phyloP scores from a whole-genome alignment of 2,888 invertebrate species.

The Tenthredo amoena region DNA sequence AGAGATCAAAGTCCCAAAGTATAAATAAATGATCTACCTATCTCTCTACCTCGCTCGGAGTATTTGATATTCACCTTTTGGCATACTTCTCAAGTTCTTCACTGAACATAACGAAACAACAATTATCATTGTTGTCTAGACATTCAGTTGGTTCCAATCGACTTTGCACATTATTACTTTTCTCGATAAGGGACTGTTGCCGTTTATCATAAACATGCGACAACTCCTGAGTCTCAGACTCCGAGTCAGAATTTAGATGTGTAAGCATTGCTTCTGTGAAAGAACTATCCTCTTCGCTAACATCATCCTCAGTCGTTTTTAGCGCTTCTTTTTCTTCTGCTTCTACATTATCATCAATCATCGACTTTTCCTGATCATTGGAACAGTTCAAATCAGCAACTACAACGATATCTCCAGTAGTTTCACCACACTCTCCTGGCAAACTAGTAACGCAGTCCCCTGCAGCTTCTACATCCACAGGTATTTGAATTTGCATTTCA shows the following conservation, averaged over 20 bases:
- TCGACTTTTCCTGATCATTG: not conserved
- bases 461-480: not conserved
- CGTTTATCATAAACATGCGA: not conserved
- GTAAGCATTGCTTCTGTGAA: not conserved
- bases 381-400: not conserved
- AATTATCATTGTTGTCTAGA: constrained; percentile 15
- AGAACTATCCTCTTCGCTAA: not conserved
- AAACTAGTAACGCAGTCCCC: not conserved
- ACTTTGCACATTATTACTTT: not conserved
- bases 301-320: not conserved
- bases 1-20: not conserved
- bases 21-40: not conserved
- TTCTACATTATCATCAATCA: not conserved
- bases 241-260: constrained; percentile 3
- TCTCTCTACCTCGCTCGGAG: not conserved
- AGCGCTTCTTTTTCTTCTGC: not conserved
- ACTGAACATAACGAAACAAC: constrained; percentile 46
- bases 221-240: not conserved
- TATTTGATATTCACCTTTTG: constrained; percentile 38
- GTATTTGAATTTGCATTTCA: not conserved
- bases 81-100: constrained; percentile 32
- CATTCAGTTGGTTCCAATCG: not conserved
- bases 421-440: not conserved
- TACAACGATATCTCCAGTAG: not conserved
- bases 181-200: not conserved